Evolutionary conservation across 2,797 vertebrate genomes (phyloP), one percentile per base, ranked within the genome.

Genomic region (Sebastes aleutianus): DNA sequence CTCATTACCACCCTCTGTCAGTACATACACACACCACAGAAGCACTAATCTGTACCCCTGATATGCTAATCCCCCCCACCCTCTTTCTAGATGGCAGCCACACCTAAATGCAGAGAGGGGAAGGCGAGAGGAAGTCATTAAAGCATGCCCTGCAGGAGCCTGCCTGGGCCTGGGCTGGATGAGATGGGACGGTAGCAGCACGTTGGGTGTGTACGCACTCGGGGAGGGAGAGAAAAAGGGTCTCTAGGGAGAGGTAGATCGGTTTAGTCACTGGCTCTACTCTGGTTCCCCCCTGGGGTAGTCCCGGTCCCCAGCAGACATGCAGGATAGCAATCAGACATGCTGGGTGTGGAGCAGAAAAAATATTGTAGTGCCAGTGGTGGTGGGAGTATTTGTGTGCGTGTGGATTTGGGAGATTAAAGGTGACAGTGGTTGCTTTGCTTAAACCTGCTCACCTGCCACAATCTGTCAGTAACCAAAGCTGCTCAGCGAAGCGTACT

Each of bases 121-220:
- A 79, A 79, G 68, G 71, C 67, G 53, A 90, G 88, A 88, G 93
- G 94, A 95, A 95, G 93, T 95, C 93, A 96, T 96, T 95, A 95
- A 91, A 93, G 91, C 87, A 50, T 63, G 85, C 89, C 95, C 94
- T 92, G 89, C 92, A 93, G 94, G 94, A 92, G 85, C 72, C 82
- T 84, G 86, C 79, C 84, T 86, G 81, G 74, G 80, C 82, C 79
- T 72, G 65, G 87, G 70, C 79, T 36, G 88, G 82, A 43, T 78
- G 87, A 88, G 83, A 88, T 83, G 87, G 91, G 79, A 85, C 29
- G 5, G 82, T 31, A 47, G 76, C 83, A 61, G 75, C 39, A 54
- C 79, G 88, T 86, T 85, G 83, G 87, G 87, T 82, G 80, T 84
- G 79, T 78, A 47, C 78, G 66, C 80, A 74, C 74, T 56, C 43